Percentiles rank a stretch among this genome's conserved stretches.
Conservation (phyloP, 2,113 vertebrate species). For the Stercorarius parasiticus region DNA sequence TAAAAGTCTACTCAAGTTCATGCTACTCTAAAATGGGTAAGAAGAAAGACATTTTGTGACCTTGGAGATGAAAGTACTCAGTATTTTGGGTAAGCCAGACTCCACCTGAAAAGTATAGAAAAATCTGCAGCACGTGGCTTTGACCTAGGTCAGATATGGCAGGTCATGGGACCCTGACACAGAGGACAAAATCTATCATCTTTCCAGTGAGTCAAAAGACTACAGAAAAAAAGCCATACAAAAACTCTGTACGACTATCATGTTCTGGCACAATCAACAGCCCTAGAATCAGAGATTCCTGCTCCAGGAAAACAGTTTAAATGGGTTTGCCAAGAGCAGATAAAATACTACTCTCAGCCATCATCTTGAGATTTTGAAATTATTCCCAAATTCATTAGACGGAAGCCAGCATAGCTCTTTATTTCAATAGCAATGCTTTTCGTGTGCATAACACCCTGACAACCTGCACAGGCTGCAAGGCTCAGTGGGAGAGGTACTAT, state of each 20-base stretch:
- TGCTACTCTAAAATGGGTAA: background rate
- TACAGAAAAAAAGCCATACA: background rate
- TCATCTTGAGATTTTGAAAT: background rate
- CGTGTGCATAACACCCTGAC: background rate
- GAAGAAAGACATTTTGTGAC: background rate
- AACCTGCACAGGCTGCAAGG: background rate
- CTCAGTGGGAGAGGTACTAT: background rate
- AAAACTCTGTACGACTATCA: background rate
- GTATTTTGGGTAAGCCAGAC: background rate
- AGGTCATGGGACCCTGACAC: background rate
- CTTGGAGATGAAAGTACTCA: background rate
- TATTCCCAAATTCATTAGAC: background rate
- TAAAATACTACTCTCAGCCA: background rate
- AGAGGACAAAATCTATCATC: background rate
- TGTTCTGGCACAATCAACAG: background rate
- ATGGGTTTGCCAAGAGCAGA: background rate
- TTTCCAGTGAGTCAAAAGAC: background rate
- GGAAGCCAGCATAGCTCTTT: background rate
- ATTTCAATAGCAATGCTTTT: background rate
- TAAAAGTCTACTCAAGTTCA: background rate
- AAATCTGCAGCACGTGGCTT: background rate
- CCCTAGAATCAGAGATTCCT: background rate
- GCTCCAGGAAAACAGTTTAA: background rate
- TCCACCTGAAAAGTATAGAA: background rate
- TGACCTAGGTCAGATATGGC: background rate